phyloP scores from a whole-genome alignment of 2,888 invertebrate species.

The Pheosia gnoma region DNA sequence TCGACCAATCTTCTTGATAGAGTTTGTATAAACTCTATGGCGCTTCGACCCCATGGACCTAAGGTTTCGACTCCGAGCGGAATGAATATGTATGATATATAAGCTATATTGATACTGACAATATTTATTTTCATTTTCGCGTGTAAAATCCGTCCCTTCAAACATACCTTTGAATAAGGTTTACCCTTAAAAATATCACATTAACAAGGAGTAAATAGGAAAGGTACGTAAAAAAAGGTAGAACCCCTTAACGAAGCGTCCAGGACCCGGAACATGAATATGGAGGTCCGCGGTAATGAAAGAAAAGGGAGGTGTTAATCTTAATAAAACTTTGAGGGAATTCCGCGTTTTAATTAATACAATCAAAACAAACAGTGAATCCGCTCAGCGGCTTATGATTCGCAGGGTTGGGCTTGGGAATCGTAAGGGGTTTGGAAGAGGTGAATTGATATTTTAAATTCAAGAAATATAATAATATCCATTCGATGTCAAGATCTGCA shows the following conservation, averaged over 20 bases:
- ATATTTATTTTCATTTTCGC: no score
- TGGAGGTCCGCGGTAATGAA: slow-evolving; percentile 65
- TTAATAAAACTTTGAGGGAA: slow-evolving; percentile 74
- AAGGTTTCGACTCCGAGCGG: no score
- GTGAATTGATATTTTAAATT: neutral
- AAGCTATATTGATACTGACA: no score
- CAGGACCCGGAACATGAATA: slow-evolving; percentile 67
- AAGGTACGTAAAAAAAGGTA: slow-evolving; percentile 42
- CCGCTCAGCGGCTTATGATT: slow-evolving; percentile 63
- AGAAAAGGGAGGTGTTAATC: slow-evolving; percentile 82
- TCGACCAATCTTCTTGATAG: no score
- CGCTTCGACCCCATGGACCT: no score
- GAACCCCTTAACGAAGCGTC: slow-evolving; percentile 37
- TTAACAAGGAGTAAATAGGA: slow-evolving; percentile 31
- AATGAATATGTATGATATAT: no score
- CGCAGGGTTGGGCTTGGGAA: slow-evolving; percentile 51
- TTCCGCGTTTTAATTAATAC: slow-evolving; percentile 79
- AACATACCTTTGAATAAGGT: no score
- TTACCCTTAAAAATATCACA: neutral
- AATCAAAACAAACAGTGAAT: slow-evolving; percentile 80
- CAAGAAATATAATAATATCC: neutral
- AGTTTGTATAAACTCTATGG: no score
- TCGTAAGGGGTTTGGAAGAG: neutral
- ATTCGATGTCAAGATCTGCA: no score
- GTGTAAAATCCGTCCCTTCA: neutral